Evolutionary conservation across 2,888 invertebrate genomes (phyloP).

Genomic region (Epistrophe eligans): DNA sequence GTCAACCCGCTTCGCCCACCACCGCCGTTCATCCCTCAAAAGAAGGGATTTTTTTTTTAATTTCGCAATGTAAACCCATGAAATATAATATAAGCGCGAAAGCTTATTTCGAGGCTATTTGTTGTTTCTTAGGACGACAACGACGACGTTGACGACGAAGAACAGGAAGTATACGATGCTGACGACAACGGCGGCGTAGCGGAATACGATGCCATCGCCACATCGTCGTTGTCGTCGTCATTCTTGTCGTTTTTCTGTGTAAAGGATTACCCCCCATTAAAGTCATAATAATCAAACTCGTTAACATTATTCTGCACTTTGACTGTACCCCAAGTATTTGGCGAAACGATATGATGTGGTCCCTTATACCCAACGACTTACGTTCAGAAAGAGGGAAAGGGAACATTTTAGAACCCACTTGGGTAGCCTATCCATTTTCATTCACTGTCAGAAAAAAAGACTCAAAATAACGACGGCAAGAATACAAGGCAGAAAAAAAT

Average conservation of each 20-base stretch:
- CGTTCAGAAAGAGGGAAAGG: conserved; percentile 28
- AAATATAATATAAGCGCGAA: conserved; percentile 31
- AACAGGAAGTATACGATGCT: conserved; percentile 18
- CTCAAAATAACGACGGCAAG: conserved; percentile 6
- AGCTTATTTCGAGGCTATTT: conserved; percentile 47
- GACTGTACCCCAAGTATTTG: conserved; percentile 31
- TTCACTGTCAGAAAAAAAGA: conserved; percentile 21
- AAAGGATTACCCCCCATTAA: conserved; percentile 55
- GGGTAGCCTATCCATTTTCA: conserved; percentile 55
- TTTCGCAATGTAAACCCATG: conserved; percentile 17
- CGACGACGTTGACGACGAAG: background rate
- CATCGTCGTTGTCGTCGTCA: background rate
- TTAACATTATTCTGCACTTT: conserved; percentile 76
- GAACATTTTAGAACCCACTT: conserved; percentile 50
- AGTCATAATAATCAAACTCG: conserved; percentile 66
- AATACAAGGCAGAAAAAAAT: background rate
- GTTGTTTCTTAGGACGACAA: conserved; percentile 25
- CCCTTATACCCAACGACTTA: conserved; percentile 18
- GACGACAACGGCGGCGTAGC: background rate
- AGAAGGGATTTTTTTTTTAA: conserved; percentile 3
- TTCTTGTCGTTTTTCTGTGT: background rate
- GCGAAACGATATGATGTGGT: conserved; percentile 36
- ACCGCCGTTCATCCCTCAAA: too few species aligned
- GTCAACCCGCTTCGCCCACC: background rate
- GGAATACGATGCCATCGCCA: conserved; percentile 13